phyloP scores from a whole-genome alignment of 2,797 vertebrate species.

The Dendrocincla tyrannina region DNA sequence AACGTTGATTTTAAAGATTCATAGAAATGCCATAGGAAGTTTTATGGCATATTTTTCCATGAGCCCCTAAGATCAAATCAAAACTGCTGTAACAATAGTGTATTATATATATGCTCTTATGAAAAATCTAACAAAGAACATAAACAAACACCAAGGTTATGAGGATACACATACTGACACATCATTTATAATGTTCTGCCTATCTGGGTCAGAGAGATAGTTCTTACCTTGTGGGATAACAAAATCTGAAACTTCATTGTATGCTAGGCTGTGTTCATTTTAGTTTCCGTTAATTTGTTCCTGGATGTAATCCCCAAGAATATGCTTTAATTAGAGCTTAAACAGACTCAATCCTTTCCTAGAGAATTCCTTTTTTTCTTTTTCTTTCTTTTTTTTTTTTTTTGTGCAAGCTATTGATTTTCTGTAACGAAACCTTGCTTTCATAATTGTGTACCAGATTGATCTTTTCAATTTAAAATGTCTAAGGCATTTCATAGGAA shows the following conservation, averaged over 20 bases:
- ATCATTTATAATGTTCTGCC: neutral
- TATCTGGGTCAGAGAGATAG: neutral
- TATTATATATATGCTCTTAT: neutral
- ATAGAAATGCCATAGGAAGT: neutral
- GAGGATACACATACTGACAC: neutral
- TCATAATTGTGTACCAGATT: neutral
- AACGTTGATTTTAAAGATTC: neutral
- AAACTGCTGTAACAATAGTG: neutral
- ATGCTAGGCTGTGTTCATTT: neutral
- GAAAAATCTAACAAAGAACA: neutral
- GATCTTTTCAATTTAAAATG: neutral
- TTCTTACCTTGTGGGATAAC: neutral
- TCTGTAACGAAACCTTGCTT: neutral
- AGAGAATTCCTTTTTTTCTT: neutral
- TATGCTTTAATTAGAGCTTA: neutral
- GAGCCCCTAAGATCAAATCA: neutral
- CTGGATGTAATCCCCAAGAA: neutral
- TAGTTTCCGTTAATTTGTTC: neutral
- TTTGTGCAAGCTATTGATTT: neutral
- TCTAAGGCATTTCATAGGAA: neutral
- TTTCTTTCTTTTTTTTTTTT: neutral
- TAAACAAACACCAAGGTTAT: neutral
- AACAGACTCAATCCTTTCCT: neutral
- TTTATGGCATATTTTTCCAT: neutral
- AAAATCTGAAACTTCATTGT: neutral